Evolutionary conservation across 1,140 invertebrate genomes (phyloP).

Genomic region (Tetramorium simillimum): DNA sequence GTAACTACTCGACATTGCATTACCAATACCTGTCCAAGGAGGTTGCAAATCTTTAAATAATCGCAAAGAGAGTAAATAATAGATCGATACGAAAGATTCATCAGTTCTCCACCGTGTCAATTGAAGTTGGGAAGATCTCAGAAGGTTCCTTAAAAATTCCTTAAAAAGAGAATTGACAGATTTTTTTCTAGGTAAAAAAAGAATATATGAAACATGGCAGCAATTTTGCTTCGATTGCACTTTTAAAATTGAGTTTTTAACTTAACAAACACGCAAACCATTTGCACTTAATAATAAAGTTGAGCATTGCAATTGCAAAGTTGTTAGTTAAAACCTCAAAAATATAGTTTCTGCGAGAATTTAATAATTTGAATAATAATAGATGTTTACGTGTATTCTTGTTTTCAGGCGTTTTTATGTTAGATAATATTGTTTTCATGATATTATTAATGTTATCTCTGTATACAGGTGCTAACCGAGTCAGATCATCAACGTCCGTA

Average conservation of each 20-base stretch:
- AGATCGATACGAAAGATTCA: background rate
- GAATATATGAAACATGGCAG: background rate
- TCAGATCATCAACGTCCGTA: slow-evolving; percentile 88
- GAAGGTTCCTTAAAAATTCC: background rate
- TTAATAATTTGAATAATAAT: background rate
- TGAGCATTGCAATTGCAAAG: background rate
- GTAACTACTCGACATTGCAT: background rate
- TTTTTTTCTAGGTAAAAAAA: background rate
- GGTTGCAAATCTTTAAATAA: background rate
- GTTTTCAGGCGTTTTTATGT: background rate
- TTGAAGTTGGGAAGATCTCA: background rate
- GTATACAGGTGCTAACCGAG: slow-evolving; percentile 88
- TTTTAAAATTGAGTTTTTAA: background rate
- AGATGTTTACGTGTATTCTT: background rate
- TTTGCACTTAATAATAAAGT: background rate
- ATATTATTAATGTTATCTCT: background rate
- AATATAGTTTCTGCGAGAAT: background rate
- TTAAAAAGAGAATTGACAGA: background rate
- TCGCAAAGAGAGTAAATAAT: background rate
- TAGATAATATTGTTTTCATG: too few species aligned
- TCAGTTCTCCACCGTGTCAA: background rate
- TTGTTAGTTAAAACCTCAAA: background rate
- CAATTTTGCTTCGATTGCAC: background rate
- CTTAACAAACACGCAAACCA: background rate
- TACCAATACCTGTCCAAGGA: background rate